Base-by-base conservation (phyloP, 2,888 invertebrate genomes). In the Escarpia spicata region DNA sequence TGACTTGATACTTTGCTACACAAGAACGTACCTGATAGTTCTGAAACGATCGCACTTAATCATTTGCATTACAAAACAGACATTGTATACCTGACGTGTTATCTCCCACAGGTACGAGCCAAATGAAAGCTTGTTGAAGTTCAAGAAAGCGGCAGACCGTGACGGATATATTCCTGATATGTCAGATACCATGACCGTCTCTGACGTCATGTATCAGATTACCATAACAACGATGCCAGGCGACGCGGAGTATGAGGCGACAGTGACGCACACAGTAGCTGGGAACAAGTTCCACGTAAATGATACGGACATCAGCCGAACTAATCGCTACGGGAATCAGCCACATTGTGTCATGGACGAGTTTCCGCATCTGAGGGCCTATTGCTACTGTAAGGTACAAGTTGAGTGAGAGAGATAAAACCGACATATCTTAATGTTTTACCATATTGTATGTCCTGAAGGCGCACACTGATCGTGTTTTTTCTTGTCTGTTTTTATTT, bases 271-370 rank as follows among this genome's bases (percentile, higher is more conserved):
- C 37, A 37, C 43, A 44, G 52, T 91, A 4, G 10, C 44, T 26
- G 60, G 90, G 37, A 90, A 91, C 44, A 90, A 91, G 8, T 89
- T 92, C 37, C 0, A 26, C 15, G 19, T 60, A 60, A 60, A 60
- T 10, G 60, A 91, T 10, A 31, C 44, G 26, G 93, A 98, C 95
- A 94, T 94, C 90, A 93, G 93, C 90, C 97, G 98, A 92, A 97
- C 98, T 93, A 98, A 98, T 96, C 98, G 98, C 95, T 99, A 98
- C 95, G 98, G 98, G 10, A 97, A 97, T 45, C 98, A 98, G 95
- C 98, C 99, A 0, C 97, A 97, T 94, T 99, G 99, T 95, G 97
- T 99, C 90, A 98, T 98, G 94, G 95, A 96, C 1, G 97, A 94
- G 43, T 95, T 95, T 90, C 96, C 96, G 75, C 95, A 98, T 95